These are phyloP conservation scores for Tipula helvola DNA, from an alignment of 2,888 invertebrate genomes.

Conservation along the genomic window DNA sequence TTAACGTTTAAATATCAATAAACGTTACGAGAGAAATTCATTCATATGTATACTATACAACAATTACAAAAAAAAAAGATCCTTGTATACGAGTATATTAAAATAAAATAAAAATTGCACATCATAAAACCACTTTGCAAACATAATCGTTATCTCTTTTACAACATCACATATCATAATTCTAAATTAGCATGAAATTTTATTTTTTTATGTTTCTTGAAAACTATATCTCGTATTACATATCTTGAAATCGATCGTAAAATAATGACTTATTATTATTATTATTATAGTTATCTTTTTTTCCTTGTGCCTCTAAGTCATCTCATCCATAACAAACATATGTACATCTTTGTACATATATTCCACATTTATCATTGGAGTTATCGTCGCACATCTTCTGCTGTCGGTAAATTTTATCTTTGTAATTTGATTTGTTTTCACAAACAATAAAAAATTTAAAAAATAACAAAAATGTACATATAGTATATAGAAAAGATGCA, in stretches of 20 bases:
- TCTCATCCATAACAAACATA: not conserved
- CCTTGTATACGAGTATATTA: not conserved
- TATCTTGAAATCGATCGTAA: not conserved
- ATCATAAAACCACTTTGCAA: not conserved
- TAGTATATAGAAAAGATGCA: not conserved
- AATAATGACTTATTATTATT: not conserved
- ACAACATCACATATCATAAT: not conserved
- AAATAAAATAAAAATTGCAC: not conserved
- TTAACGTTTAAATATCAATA: not conserved
- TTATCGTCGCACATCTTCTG: not conserved
- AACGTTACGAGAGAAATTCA: not conserved
- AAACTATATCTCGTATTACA: not conserved
- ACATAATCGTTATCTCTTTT: not conserved
- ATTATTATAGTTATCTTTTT: not conserved
- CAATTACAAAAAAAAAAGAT: not conserved
- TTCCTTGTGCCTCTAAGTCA: not conserved
- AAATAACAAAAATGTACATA: not conserved
- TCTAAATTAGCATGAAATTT: not conserved
- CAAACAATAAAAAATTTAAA: not conserved
- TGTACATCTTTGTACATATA: not conserved
- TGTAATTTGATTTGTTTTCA: slow-evolving; percentile 4
- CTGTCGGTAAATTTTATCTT: not conserved
- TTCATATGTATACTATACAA: not conserved
- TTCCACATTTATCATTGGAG: not conserved
- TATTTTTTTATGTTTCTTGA: not conserved